Evolutionary conservation across 1,140 invertebrate species (phyloP).

Genomic region (Protaetia brevitarsis): DNA sequence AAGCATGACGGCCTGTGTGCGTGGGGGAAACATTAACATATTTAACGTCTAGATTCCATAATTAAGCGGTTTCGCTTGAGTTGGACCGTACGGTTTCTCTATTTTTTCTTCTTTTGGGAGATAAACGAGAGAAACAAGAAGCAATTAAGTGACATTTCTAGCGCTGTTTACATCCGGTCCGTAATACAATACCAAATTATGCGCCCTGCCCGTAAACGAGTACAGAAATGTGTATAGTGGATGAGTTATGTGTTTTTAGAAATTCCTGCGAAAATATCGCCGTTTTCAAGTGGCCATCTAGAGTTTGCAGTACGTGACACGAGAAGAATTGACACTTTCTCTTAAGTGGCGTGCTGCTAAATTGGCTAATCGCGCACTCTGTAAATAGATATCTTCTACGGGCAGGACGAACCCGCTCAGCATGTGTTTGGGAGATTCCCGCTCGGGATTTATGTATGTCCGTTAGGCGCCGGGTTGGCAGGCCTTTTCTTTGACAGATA

Average conservation of each 20-base stretch:
- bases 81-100: too few relatives aligned
- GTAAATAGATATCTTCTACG: not conserved
- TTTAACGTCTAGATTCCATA: slow-evolving; percentile 21
- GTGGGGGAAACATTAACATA: slow-evolving; percentile 20
- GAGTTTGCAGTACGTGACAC: too few relatives aligned
- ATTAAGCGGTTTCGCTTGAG: too few relatives aligned
- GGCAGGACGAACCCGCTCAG: not conserved
- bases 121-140: too few relatives aligned
- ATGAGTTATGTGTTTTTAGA: not conserved
- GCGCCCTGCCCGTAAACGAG: not conserved
- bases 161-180: too few relatives aligned
- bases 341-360: too few relatives aligned
- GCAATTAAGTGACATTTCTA: too few relatives aligned
- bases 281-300: not conserved
- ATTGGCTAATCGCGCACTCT: not conserved
- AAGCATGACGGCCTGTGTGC: not conserved
- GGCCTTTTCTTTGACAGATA: slow-evolving; percentile 1
- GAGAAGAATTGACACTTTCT: not conserved
- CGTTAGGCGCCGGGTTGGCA: not conserved
- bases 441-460: not conserved
- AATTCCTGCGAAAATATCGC: not conserved
- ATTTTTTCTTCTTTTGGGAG: too few relatives aligned
- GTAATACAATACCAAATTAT: not conserved
- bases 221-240: not conserved
- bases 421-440: slow-evolving; percentile 12